Evolutionary conservation across 2,113 vertebrate genomes (phyloP), one percentile per base, ranked within the genome.

Genomic region (Cynopterus brachyotis): DNA sequence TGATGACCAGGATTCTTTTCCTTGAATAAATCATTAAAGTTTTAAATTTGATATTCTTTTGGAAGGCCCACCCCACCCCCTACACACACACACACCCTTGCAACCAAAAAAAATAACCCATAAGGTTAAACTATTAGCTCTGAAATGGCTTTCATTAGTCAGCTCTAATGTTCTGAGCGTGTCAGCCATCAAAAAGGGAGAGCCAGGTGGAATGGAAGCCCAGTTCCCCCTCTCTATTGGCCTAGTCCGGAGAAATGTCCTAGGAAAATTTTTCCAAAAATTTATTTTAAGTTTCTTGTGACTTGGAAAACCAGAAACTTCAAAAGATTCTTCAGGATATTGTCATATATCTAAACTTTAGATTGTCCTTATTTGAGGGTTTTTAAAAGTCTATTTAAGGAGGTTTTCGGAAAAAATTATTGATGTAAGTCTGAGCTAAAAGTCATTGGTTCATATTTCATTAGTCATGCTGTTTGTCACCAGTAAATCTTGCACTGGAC

Each of bases 361-460:
- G 42, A 47, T 66, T 69, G 35, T 3, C 10, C 28, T 81, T 87
- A 80, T 72, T 72, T 57, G 53, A 97, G 35, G 45, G 24, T 6
- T 83, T 87, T 37, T 10, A 45, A 86, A 97, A 73, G 30, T 53
- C 10, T 83, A 37, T 62, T 50, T 91, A 78, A 94, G 73, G 13
- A 95, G 28, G 7, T 88, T 89, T 91, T 91, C 17, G 12, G 45
- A 82, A 92, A 92, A 81, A 53, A 50, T 90, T 83, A 62, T 28
- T n/a, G 35, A 84, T 62, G 50, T 83, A 95, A 83, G 32, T 91
- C 28, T 80, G 55, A 76, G 47, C n/a, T 95, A 59, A 80, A 96
- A 96, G 79, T 89, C 69, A 87, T 62, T 83, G 89, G 90, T 85
- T 96, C 57, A 28, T 66, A 91, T 97, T 97, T 96, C 66, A 90